Percentiles rank a stretch among this genome's conserved stretches.
These are phyloP conservation scores for Tetanocera ferruginea DNA, from an alignment of 2,888 invertebrate genomes.

Conservation along the genomic window DNA sequence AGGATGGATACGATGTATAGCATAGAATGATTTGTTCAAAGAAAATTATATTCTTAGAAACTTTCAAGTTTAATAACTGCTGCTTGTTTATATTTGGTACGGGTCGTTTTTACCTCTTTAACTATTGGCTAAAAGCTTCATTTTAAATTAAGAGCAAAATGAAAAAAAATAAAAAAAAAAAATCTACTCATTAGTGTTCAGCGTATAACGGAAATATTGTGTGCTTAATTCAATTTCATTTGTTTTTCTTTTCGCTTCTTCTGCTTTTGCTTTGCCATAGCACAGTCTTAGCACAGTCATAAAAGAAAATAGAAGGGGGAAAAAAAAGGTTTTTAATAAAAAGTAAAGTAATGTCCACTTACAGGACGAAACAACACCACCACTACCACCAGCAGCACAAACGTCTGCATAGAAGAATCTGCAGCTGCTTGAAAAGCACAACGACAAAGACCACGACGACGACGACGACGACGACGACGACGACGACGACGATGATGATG, in stretches of 20 bases:
- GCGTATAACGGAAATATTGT: constrained; percentile 12
- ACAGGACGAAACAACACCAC: constrained; percentile 2
- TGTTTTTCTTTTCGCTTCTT: background rate
- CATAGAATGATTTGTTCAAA: no score
- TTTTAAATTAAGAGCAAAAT: background rate
- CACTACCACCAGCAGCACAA: background rate
- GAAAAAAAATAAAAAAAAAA: background rate
- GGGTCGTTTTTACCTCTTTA: background rate
- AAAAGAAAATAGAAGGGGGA: background rate
- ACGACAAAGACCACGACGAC: background rate
- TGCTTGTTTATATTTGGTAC: no score
- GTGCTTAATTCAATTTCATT: constrained; percentile 26
- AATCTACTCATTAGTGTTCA: constrained; percentile 11
- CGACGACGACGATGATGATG: background rate
- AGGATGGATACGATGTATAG: no score
- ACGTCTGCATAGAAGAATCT: background rate
- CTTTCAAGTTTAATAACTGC: no score
- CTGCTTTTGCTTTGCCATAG: background rate
- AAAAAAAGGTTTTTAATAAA: constrained; percentile 17
- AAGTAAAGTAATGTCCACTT: constrained; percentile 34
- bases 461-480: background rate
- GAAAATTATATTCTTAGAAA: no score
- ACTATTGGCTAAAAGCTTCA: background rate
- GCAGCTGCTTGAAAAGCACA: background rate
- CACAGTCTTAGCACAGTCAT: background rate